Evolutionary conservation across 2,113 vertebrate genomes (phyloP).

Genomic region (Aspiorhynchus laticeps): DNA sequence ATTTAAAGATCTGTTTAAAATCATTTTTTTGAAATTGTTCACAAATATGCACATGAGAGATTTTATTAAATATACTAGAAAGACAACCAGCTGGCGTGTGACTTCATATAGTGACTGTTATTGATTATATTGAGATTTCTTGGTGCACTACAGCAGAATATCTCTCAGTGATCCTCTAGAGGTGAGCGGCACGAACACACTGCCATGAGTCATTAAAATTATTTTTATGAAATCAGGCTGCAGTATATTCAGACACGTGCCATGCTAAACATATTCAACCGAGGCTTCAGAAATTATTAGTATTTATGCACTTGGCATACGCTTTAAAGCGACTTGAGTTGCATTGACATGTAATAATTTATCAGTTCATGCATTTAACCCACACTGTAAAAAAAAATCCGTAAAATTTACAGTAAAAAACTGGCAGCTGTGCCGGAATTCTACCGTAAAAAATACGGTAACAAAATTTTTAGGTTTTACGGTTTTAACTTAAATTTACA

Average conservation of each 20-base stretch:
- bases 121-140: not conserved
- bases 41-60: not conserved
- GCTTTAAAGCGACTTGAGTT: no score
- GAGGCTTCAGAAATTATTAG: not conserved
- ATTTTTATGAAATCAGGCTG: not conserved
- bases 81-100: not conserved
- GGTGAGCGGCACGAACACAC: not conserved
- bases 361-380: no score
- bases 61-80: not conserved
- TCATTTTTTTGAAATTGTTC: not conserved
- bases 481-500: no score
- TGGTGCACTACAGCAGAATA: not conserved
- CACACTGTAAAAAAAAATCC: no score
- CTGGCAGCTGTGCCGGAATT: no score
- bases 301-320: no score
- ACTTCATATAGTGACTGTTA: not conserved
- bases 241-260: not conserved
- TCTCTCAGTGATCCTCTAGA: not conserved
- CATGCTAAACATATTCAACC: not conserved
- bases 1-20: not conserved
- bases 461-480: no score
- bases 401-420: no score
- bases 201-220: not conserved
- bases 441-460: no score
- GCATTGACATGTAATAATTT: no score